Base-by-base conservation (phyloP, 1,140 invertebrate species). In the Drosophila nasuta region DNA sequence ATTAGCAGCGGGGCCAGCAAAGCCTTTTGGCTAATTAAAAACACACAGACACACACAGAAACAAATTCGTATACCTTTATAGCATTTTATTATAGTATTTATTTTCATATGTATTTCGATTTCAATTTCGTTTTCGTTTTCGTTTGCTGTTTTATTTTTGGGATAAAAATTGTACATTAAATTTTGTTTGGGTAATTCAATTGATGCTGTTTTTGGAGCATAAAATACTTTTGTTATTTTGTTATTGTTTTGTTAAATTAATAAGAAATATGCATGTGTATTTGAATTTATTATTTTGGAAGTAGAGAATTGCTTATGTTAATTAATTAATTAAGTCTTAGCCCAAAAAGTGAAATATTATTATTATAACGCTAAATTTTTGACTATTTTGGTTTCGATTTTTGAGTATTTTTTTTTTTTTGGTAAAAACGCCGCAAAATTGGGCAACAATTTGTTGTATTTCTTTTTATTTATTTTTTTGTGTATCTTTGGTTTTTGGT, bases 171-270 rank as follows among this genome's bases (percentile, higher is more conserved):
- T 70, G 7, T 75, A 70, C 49, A 65, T 78, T 62, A 71, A 65
- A 52, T 56, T 58, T 49, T 7, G 30, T 33, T 6, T 33, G 30
- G 7, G 35, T 77, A 62, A 67, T 63, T 63, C 35, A 62, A 71
- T 49, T 80, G 71, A 49, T 65, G 66, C 57, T 51, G 51, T 59
- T 65, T 73, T 80, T 35, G 35, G 68, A 83, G 77, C 73, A 80
- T 25, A 81, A 82, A 73, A 69, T 73, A 68, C 74, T 62, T 62
- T 64, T 78, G 77, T 74, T 75, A 81, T 25, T 25, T 25, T 25
- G 20, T 25, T 25, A 25, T 25, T 25, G 20, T 25, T 25, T 4
- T 25, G 80, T 60, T 85, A 49, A 62, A 68, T 85, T 63, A 49
- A 56, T 46, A 58, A 68, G 65, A 41, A 60, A 57, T 33, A 38